Base-by-base conservation (phyloP, 2,888 invertebrate species). In the Timandra comae region DNA sequence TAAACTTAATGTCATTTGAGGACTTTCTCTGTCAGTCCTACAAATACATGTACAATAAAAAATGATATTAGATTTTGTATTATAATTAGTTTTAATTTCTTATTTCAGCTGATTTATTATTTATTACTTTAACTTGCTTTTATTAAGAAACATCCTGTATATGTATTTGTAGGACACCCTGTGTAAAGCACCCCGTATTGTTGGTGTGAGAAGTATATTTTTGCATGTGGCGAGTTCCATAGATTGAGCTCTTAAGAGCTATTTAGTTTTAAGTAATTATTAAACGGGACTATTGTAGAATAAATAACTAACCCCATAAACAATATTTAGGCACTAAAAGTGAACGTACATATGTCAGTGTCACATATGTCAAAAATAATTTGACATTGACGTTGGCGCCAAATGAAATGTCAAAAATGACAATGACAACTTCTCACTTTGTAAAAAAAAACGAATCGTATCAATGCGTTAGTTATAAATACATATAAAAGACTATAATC, bases 171-270 rank as follows among this genome's bases (percentile, higher is more conserved):
- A 53, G 52, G 45, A 54, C 39, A 42, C 7, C 9, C 6, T 53
- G 40, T 63, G 52, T 43, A 53, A 53, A 66, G 67, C 69, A 71
- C 63, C 67, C 67, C 55, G 50, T n/a, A n/a, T 46, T 26, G 49
- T 46, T 61, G 43, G 24, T 31, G 24, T 32, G 11, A 29, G 29
- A 31, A 27, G 34, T 38, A 33, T 38, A 35, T 32, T 34, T 29
- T 37, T 30, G 34, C 36, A 29, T 28, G 39, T 39, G 38, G 41
- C 41, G 41, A 41, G 41, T 33, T 41, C 41, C 41, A 28, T 28
- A 24, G 12, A 13, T 27, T 29, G 21, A 32, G 37, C 37, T 35
- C 36, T 9, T 16, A 20, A 10, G 36, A 41, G 40, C 36, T 25
- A 12, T 4, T 41, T 38, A 30, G 12, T 26, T 6, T n/a, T 41